phyloP scores from a whole-genome alignment of 1,140 invertebrate species.

The Venustaconcha ellipsiformis region DNA sequence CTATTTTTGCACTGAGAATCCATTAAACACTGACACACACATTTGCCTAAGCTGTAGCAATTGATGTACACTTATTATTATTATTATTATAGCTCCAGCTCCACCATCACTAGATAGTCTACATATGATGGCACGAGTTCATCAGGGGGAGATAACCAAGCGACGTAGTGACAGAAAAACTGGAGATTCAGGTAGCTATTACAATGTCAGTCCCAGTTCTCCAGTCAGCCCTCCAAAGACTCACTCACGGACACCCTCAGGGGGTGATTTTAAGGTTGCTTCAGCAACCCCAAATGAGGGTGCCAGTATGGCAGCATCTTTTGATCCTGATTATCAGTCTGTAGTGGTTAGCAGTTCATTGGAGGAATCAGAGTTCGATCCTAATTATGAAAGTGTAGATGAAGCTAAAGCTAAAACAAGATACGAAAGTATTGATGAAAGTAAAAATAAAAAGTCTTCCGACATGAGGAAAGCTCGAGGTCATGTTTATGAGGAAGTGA shows the following conservation, averaged over 20 bases:
- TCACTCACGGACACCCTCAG: constrained; percentile 21
- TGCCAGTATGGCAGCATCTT: constrained; percentile 25
- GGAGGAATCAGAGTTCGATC: constrained; percentile 47
- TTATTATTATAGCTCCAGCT: constrained; percentile 32
- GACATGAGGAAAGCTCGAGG: constrained; percentile 24
- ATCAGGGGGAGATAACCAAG: constrained; percentile 34
- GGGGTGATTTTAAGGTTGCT: constrained; percentile 13
- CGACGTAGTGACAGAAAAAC: constrained; percentile 19
- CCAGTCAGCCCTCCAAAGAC: constrained; percentile 1
- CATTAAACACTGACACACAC: too few relatives aligned
- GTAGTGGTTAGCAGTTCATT: constrained; percentile 35
- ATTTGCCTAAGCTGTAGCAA: too few relatives aligned
- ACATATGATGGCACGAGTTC: constrained; percentile 46
- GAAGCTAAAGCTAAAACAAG: constrained; percentile 41
- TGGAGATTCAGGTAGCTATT: constrained; percentile 14
- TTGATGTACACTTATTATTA: too few relatives aligned
- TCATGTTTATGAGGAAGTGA: constrained; percentile 34
- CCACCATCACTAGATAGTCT: constrained; percentile 56
- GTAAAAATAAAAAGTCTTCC: constrained; percentile 7
- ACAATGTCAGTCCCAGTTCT: constrained; percentile 9
- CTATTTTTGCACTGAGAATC: too few relatives aligned
- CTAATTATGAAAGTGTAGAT: constrained; percentile 58
- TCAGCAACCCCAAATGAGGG: constrained; percentile 15
- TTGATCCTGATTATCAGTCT: constrained; percentile 43
- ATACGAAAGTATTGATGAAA: constrained; percentile 30